Conservation (phyloP, 2,888 invertebrate species). For the Scrobipalpa atriplicella region DNA sequence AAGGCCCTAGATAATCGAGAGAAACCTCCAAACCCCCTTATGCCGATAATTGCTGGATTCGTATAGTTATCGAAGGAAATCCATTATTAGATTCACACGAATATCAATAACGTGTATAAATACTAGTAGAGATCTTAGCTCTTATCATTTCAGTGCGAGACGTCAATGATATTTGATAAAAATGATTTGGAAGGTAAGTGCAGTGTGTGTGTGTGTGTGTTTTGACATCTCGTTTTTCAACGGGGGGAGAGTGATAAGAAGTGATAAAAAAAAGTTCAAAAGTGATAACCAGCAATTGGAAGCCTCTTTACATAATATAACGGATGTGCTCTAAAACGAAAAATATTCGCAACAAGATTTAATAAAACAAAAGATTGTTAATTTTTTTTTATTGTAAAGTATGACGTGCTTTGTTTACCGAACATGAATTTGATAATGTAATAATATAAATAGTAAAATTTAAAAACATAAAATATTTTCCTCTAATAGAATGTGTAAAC, state of each 20-base stretch:
- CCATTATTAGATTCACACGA: constrained; percentile 39
- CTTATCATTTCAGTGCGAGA: constrained; percentile 44
- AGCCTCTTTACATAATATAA: not conserved
- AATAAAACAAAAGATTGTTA: too few relatives aligned
- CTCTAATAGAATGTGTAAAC: too few relatives aligned
- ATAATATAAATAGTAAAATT: too few relatives aligned
- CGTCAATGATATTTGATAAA: constrained; percentile 49
- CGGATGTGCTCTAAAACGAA: not conserved
- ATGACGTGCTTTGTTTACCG: too few relatives aligned
- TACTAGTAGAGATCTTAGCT: constrained; percentile 47
- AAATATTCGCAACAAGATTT: too few relatives aligned
- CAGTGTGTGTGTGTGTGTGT: constrained; percentile 11
- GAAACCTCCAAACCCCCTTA: constrained; percentile 13
- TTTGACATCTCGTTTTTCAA: not conserved
- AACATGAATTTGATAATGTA: too few relatives aligned
- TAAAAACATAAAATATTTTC: too few relatives aligned
- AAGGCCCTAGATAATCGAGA: not conserved
- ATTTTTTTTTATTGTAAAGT: too few relatives aligned
- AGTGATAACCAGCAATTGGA: not conserved
- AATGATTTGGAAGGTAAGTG: constrained; percentile 68
- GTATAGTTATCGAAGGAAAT: constrained; percentile 20
- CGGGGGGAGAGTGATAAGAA: constrained; percentile 1
- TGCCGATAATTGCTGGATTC: not conserved
- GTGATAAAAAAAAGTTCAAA: not conserved
- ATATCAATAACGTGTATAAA: constrained; percentile 58